A percentile compares a stretch with the other conserved stretches of the same genome.
These are phyloP conservation scores for Ceyx cyanopectus DNA, from an alignment of 2,113 vertebrate species.

Conservation along the genomic window DNA sequence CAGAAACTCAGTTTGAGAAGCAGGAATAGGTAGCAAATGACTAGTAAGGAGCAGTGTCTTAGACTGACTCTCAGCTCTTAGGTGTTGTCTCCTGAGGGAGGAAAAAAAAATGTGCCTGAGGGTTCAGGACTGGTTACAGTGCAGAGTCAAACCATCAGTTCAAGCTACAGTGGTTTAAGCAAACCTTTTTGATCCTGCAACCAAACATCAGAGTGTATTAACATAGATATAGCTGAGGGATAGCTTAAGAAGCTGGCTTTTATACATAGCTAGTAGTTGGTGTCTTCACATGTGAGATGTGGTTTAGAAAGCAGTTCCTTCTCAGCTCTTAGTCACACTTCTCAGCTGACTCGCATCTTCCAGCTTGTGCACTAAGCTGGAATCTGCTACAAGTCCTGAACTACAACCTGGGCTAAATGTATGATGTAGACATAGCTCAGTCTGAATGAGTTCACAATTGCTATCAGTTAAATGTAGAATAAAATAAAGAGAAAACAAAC, in stretches of 20 bases:
- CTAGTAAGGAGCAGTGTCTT: neutral
- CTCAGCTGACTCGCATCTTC: neutral
- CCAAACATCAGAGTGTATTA: neutral
- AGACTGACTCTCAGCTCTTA: neutral
- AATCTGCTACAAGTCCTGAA: neutral
- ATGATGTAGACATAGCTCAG: neutral
- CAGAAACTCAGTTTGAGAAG: neutral
- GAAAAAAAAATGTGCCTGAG: neutral
- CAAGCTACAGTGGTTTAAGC: neutral
- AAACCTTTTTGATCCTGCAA: neutral
- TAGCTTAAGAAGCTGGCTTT: neutral
- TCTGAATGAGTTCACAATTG: neutral
- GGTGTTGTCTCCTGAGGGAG: neutral
- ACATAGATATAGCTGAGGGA: neutral
- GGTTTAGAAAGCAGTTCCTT: conserved; percentile 7
- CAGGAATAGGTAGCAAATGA: neutral
- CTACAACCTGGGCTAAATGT: neutral
- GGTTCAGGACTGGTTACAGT: neutral
- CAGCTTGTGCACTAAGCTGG: neutral
- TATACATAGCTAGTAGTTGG: neutral
- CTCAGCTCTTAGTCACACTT: neutral
- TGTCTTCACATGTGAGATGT: conserved; percentile 25
- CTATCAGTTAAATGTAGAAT: neutral
- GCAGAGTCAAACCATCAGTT: neutral
- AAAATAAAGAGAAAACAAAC: neutral